These are phyloP conservation scores for Catostylus mosaicus DNA, from an alignment of 30 jellyfish, hydroid and myxozoan genomes.

Conservation along the genomic window DNA sequence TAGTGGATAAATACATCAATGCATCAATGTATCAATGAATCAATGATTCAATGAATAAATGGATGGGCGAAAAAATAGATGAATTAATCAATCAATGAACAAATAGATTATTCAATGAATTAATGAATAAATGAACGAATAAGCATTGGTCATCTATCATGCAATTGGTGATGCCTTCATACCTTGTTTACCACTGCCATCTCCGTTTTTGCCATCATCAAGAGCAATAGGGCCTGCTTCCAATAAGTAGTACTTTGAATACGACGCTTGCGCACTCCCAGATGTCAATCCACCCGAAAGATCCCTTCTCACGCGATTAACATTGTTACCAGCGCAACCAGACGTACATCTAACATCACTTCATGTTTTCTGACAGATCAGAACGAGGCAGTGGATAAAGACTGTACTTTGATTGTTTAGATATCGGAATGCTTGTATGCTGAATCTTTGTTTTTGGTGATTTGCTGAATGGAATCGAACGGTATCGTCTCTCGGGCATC, in stretches of 20 bases:
- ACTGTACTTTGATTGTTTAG: conserved; percentile 9
- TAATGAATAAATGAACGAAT: too few relatives aligned
- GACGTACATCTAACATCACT: conserved; percentile 26
- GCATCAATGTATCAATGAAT: too few relatives aligned
- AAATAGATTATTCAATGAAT: too few relatives aligned
- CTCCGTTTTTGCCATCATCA: not conserved
- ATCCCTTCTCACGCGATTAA: conserved; percentile 34
- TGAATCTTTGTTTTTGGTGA: conserved; percentile 17
- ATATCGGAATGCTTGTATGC: conserved; percentile 49
- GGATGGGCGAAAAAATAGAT: too few relatives aligned
- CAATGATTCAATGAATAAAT: too few relatives aligned
- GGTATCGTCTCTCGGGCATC: conserved; percentile 61
- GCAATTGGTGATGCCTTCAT: too few relatives aligned
- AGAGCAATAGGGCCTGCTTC: conserved; percentile 38
- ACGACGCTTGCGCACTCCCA: not conserved
- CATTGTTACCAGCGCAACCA: conserved; percentile 71
- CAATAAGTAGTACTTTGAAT: conserved; percentile 16
- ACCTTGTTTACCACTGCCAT: not conserved
- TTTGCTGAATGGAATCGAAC: conserved; percentile 13
- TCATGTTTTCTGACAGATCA: conserved; percentile 51
- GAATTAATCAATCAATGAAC: too few relatives aligned
- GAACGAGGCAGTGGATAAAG: conserved; percentile 52
- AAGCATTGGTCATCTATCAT: too few relatives aligned
- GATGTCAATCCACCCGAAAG: not conserved
- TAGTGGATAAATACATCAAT: too few relatives aligned